A percentile compares a stretch with the other conserved stretches of the same genome.
phyloP scores from a whole-genome alignment of 2,113 vertebrate genomes.

The Pycnonotus jocosus region DNA sequence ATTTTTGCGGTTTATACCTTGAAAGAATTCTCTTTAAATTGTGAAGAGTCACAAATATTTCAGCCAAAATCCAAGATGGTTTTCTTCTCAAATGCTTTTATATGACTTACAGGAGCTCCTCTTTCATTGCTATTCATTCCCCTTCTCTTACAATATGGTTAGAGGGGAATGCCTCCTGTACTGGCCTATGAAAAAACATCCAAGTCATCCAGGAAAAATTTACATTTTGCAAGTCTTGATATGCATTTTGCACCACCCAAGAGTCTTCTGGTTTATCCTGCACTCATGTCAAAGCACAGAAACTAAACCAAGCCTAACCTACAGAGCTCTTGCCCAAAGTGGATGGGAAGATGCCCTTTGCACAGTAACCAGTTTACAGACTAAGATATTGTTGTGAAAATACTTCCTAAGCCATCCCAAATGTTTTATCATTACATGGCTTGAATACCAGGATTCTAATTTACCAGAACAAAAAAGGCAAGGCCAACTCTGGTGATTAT shows the following conservation, averaged over 20 bases:
- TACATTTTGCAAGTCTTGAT: not conserved
- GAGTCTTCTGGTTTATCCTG: not conserved
- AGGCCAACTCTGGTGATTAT: not conserved
- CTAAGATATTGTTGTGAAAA: not conserved
- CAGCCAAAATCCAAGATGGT: not conserved
- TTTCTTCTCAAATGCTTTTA: not conserved
- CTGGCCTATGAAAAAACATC: not conserved
- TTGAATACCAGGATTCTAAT: not conserved
- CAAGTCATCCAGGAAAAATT: not conserved
- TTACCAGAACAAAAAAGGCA: not conserved
- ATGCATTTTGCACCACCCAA: not conserved
- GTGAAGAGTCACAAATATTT: not conserved
- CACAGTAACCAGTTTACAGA: not conserved
- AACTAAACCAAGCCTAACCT: not conserved
- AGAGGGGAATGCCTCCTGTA: not conserved
- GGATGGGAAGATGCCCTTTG: not conserved
- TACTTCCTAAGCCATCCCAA: not conserved
- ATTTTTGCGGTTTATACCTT: not conserved
- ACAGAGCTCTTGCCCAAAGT: not conserved
- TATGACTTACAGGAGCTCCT: not conserved
- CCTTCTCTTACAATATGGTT: rapidly evolving
- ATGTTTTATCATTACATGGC: not conserved
- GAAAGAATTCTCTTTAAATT: not conserved
- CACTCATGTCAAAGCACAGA: not conserved
- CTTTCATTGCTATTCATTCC: not conserved